phyloP scores from a whole-genome alignment of 2,113 vertebrate species.

The Agelaius phoeniceus region DNA sequence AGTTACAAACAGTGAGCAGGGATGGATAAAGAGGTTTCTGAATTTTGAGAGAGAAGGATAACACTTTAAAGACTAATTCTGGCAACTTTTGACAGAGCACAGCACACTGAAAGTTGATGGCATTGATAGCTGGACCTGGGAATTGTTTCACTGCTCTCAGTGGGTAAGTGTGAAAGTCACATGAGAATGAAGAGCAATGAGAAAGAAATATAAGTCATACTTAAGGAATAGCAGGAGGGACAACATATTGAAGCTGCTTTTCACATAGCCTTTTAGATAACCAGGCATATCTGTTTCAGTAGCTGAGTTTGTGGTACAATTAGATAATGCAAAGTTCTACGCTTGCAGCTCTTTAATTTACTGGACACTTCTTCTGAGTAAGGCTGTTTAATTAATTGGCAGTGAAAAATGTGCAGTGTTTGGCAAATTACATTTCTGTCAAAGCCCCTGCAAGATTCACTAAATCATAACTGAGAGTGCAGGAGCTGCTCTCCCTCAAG shows the following conservation, averaged over 20 bases:
- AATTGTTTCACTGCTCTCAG: background rate
- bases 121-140: background rate
- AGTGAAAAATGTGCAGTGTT: conserved; percentile 63
- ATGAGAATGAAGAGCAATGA: background rate
- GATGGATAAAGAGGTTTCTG: background rate
- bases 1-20: background rate
- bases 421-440: conserved; percentile 63
- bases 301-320: conserved; percentile 40
- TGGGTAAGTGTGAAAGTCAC: background rate
- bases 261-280: background rate
- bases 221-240: background rate
- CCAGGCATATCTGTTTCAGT: conserved; percentile 4
- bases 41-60: background rate
- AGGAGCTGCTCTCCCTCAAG: conserved; percentile 12
- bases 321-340: conserved; percentile 53
- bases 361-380: conserved; percentile 25
- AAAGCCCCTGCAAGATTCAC: conserved; percentile 36
- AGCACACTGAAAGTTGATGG: background rate
- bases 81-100: background rate
- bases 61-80: background rate
- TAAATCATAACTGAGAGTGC: conserved; percentile 37
- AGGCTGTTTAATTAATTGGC: conserved; percentile 65
- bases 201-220: background rate
- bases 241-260: background rate
- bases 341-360: conserved; percentile 59